Conservation (phyloP, 30 jellyfish, hydroid and myxozoan genomes). For the Catostylus mosaicus region DNA sequence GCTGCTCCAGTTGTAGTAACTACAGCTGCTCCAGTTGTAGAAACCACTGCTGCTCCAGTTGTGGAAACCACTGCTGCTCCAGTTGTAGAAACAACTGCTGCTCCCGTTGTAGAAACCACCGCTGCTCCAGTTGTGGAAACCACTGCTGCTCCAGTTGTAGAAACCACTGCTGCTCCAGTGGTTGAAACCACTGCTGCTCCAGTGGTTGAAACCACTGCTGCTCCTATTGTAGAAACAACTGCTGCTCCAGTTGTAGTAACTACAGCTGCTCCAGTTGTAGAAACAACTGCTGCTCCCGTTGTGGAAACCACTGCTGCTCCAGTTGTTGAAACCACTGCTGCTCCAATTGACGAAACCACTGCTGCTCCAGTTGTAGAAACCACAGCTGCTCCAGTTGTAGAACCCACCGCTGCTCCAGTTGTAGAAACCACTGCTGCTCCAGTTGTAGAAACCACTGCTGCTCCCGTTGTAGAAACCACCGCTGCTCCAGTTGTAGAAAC, state of each 20-base stretch:
- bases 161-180: slow-evolving; percentile 57
- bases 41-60: slow-evolving; percentile 16
- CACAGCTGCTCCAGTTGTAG: slow-evolving; percentile 10
- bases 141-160: slow-evolving; percentile 39
- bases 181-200: slow-evolving; percentile 42
- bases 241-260: slow-evolving; percentile 46
- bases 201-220: slow-evolving; percentile 42
- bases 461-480: slow-evolving; percentile 21
- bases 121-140: slow-evolving; percentile 40
- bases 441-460: neutral
- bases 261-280: slow-evolving; percentile 13
- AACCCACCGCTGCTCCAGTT: slow-evolving; percentile 25
- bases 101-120: slow-evolving; percentile 26
- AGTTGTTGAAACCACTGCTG: slow-evolving; percentile 25
- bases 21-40: slow-evolving; percentile 4
- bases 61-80: slow-evolving; percentile 45
- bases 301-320: slow-evolving; percentile 33
- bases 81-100: slow-evolving; percentile 41
- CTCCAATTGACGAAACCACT: slow-evolving; percentile 41
- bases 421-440: slow-evolving; percentile 35
- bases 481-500: slow-evolving; percentile 34
- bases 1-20: slow-evolving; percentile 30
- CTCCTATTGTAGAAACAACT: slow-evolving; percentile 43
- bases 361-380: slow-evolving; percentile 51
- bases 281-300: slow-evolving; percentile 5